These are phyloP conservation scores for Brachypodius melanocephalos DNA, from an alignment of 2,113 vertebrate genomes.

Conservation along the genomic window DNA sequence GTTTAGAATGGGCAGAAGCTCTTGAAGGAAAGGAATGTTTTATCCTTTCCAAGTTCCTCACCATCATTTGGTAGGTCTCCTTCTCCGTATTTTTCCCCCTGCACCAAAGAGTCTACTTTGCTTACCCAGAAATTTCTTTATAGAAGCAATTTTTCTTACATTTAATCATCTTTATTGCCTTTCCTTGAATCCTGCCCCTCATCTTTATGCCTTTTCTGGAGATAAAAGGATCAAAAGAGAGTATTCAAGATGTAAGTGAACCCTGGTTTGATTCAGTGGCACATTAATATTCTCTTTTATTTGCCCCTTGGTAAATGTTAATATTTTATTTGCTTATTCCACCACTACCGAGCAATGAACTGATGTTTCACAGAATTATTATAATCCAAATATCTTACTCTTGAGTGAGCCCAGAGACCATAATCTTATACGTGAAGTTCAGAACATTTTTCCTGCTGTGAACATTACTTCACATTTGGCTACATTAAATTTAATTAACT, in stretches of 20 bases:
- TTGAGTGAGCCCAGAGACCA: slow-evolving; percentile 19
- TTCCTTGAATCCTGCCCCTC: neutral
- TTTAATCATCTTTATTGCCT: neutral
- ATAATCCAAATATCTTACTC: slow-evolving; percentile 6
- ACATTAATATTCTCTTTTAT: slow-evolving; percentile 4
- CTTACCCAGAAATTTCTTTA: neutral
- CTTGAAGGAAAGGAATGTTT: neutral
- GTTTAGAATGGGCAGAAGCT: neutral
- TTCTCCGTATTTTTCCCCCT: neutral
- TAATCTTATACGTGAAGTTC: neutral
- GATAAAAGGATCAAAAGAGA: neutral
- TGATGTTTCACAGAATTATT: neutral
- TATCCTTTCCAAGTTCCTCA: neutral
- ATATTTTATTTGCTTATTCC: slow-evolving; percentile 47
- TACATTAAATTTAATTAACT: slow-evolving; percentile 42
- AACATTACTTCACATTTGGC: slow-evolving; percentile 20
- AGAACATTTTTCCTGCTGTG: slow-evolving; percentile 4
- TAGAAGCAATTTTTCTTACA: neutral
- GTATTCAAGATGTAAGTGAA: neutral
- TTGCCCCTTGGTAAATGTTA: slow-evolving; percentile 30
- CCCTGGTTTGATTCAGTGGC: neutral
- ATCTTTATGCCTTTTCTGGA: neutral
- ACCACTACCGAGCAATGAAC: neutral
- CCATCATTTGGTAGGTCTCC: neutral
- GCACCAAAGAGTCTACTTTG: neutral